Evolutionary conservation across 2,113 vertebrate species (phyloP).

Genomic region (Caranx melampygus): DNA sequence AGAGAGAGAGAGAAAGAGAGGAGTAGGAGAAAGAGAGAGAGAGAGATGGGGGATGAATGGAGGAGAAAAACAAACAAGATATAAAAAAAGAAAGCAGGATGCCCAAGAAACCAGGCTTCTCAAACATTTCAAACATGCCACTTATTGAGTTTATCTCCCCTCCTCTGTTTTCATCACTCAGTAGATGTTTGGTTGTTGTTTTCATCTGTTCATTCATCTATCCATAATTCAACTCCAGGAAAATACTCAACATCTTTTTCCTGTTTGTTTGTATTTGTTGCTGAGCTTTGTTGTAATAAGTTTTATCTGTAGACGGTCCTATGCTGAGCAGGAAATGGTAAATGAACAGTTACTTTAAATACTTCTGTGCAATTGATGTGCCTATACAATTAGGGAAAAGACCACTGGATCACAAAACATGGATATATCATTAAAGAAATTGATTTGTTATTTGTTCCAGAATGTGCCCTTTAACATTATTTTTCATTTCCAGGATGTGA

Average conservation of each 20-base stretch:
- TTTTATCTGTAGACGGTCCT: constrained; percentile 35
- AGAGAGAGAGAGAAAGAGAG: constrained; percentile 58
- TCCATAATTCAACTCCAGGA: constrained; percentile 68
- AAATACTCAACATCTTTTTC: constrained; percentile 53
- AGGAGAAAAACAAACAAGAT: constrained; percentile 84
- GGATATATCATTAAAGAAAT: neutral
- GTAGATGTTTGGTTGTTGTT: constrained; percentile 77
- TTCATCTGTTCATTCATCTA: constrained; percentile 76
- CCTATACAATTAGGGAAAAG: neutral
- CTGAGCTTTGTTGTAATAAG: constrained; percentile 42
- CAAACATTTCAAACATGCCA: constrained; percentile 75
- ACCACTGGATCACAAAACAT: neutral
- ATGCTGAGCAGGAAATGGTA: constrained; percentile 5
- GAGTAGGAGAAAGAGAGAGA: constrained; percentile 34
- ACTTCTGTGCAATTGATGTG: neutral
- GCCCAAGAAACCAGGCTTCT: constrained; percentile 77
- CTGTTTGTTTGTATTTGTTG: constrained; percentile 66
- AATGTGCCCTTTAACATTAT: neutral
- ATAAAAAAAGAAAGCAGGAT: constrained; percentile 70
- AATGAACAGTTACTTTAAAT: constrained; percentile 14
- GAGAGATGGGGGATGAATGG: constrained; percentile 55
- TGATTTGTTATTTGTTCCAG: neutral
- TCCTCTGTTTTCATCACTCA: constrained; percentile 74
- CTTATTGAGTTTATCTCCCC: constrained; percentile 66
- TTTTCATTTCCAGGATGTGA: neutral